Percentiles rank a stretch among this genome's conserved stretches.
These are phyloP conservation scores for Harpalus rubripes DNA, from an alignment of 2,888 invertebrate species.

Conservation along the genomic window DNA sequence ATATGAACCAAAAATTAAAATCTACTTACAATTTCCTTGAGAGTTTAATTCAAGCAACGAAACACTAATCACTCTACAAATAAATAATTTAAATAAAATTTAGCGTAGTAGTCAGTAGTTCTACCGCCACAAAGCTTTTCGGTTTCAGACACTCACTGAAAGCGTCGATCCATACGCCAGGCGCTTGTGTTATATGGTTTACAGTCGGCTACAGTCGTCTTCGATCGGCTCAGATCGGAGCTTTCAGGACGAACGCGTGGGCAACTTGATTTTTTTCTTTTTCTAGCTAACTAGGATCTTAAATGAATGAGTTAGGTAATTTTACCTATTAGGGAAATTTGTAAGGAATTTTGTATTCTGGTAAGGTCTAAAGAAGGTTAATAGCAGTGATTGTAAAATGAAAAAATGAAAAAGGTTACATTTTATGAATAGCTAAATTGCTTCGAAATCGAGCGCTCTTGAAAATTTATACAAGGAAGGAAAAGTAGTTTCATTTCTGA, in stretches of 20 bases:
- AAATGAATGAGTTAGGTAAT: slow-evolving; percentile 18
- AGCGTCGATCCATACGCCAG: slow-evolving; percentile 60
- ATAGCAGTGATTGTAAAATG: background rate
- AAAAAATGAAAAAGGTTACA: background rate
- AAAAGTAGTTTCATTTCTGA: too few species aligned
- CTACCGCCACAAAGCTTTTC: slow-evolving; percentile 23
- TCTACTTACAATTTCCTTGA: slow-evolving; percentile 48
- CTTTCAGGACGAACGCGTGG: slow-evolving; percentile 39
- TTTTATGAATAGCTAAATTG: too few species aligned
- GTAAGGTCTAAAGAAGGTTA: background rate
- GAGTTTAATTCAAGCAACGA: slow-evolving; percentile 41
- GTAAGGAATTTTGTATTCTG: slow-evolving; percentile 12
- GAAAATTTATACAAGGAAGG: too few species aligned
- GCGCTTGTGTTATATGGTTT: slow-evolving; percentile 50
- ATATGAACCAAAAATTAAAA: background rate
- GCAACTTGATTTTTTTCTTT: slow-evolving; percentile 46
- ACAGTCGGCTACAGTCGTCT: slow-evolving; percentile 37
- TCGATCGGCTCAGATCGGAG: slow-evolving; percentile 40
- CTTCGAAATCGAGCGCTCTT: too few species aligned
- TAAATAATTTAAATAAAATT: slow-evolving; percentile 46
- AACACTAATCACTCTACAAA: slow-evolving; percentile 38
- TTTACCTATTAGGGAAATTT: slow-evolving; percentile 47
- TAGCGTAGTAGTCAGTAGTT: slow-evolving; percentile 27
- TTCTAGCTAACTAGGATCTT: slow-evolving; percentile 36
- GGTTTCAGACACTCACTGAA: slow-evolving; percentile 42